These are phyloP conservation scores for Schlechtendalia chinensis DNA, from an alignment of 1,140 invertebrate genomes.

Conservation along the genomic window DNA sequence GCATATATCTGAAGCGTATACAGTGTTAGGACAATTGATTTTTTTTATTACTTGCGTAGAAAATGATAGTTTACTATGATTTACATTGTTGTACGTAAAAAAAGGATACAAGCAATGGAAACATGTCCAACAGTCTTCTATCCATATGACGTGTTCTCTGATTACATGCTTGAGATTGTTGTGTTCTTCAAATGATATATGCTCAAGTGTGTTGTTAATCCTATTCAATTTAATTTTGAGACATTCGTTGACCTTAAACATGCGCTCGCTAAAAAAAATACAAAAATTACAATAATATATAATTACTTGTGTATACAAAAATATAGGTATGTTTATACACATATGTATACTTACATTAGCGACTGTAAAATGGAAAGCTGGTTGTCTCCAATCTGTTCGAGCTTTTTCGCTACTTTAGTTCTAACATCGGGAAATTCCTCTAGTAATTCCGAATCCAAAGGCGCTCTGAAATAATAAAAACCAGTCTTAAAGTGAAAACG, in stretches of 20 bases:
- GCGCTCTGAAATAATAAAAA: not conserved
- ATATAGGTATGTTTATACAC: not conserved
- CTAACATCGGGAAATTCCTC: slow-evolving; percentile 38
- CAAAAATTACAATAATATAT: not conserved
- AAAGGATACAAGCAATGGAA: slow-evolving; percentile 41
- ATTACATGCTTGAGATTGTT: not conserved
- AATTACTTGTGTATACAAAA: not conserved
- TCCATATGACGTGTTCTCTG: slow-evolving; percentile 10
- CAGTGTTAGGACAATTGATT: not conserved
- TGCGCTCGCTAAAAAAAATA: not conserved
- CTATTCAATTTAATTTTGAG: slow-evolving; percentile 12
- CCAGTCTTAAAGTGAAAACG: too few species aligned
- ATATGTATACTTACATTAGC: slow-evolving; percentile 21
- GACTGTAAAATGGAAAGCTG: slow-evolving; percentile 1
- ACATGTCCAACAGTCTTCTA: slow-evolving; percentile 29
- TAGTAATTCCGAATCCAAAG: slow-evolving; percentile 12
- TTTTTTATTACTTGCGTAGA: not conserved
- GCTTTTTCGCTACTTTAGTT: slow-evolving; percentile 13
- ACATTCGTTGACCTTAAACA: not conserved
- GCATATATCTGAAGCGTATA: slow-evolving; percentile 18
- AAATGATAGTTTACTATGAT: not conserved
- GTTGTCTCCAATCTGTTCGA: not conserved
- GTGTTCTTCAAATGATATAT: slow-evolving; percentile 35
- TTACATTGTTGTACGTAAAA: not conserved
- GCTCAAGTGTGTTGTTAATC: slow-evolving; percentile 10